Evolutionary conservation across 2,113 vertebrate genomes (phyloP).

Genomic region (Anolis carolinensis): DNA sequence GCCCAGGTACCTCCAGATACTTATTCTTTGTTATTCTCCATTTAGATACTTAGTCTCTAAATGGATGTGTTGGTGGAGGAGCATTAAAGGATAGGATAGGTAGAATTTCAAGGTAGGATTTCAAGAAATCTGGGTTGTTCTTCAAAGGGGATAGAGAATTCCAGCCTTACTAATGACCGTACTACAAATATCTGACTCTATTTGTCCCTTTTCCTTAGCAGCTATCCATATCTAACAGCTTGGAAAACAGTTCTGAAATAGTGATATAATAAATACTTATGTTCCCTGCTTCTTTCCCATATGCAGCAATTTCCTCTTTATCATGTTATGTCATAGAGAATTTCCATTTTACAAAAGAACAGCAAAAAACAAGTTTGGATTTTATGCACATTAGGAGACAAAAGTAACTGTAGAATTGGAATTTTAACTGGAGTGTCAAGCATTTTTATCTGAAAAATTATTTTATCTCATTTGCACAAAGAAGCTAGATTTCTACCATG

Average conservation of each 20-base stretch:
- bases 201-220: neutral
- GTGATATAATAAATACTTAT: no score
- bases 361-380: neutral
- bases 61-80: no score
- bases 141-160: no score
- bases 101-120: no score
- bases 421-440: slow-evolving; percentile 15
- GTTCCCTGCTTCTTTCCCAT: neutral
- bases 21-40: no score
- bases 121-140: no score
- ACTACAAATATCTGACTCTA: no score
- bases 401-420: slow-evolving; percentile 2
- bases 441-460: neutral
- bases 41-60: no score
- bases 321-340: neutral
- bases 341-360: neutral
- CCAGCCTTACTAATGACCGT: no score
- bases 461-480: neutral
- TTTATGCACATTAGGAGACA: slow-evolving; percentile 2
- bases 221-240: neutral
- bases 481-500: neutral
- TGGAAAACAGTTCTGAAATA: neutral
- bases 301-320: neutral
- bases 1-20: no score
- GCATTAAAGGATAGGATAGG: no score